Percentiles rank a stretch among this genome's conserved stretches.
Evolutionary conservation across 1,140 invertebrate species (phyloP).

Genomic region (Trachymyrmex septentrionalis): DNA sequence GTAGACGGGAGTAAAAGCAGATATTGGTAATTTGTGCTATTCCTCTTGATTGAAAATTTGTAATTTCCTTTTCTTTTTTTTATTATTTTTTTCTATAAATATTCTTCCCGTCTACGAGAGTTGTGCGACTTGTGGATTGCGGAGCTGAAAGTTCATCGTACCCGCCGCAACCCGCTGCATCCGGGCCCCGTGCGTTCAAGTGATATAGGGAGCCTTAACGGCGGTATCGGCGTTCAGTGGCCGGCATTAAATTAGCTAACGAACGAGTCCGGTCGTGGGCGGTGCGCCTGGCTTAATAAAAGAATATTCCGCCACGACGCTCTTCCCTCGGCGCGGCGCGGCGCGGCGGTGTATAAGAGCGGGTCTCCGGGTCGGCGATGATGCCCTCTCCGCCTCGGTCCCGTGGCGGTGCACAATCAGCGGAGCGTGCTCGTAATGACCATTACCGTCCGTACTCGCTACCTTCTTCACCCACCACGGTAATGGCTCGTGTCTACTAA

Average conservation of each 20-base stretch:
- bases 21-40: background rate
- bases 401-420: constrained; percentile 84
- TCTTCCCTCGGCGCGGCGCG: background rate
- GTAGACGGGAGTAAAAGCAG: background rate
- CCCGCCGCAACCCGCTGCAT: constrained; percentile 32
- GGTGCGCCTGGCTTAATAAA: constrained; percentile 82
- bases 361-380: constrained; percentile 86
- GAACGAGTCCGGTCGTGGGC: constrained; percentile 77
- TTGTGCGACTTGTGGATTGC: background rate
- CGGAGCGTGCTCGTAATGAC: constrained; percentile 86
- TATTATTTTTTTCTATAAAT: background rate
- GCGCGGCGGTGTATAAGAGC: constrained; percentile 64
- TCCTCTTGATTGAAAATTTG: background rate
- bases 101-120: background rate
- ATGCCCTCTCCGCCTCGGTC: constrained; percentile 83
- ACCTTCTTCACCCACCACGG: constrained; percentile 81
- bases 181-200: constrained; percentile 53
- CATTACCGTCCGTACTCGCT: constrained; percentile 85
- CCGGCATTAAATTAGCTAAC: constrained; percentile 83
- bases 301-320: constrained; percentile 77
- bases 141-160: constrained; percentile 47
- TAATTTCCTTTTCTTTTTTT: background rate
- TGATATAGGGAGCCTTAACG: constrained; percentile 65
- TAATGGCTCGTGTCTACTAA: constrained; percentile 83
- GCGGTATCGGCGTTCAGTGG: constrained; percentile 65